Percentiles rank a stretch among this genome's conserved stretches.
Conservation (phyloP, 2,888 invertebrate genomes). For the Metopia argyrocephala region DNA sequence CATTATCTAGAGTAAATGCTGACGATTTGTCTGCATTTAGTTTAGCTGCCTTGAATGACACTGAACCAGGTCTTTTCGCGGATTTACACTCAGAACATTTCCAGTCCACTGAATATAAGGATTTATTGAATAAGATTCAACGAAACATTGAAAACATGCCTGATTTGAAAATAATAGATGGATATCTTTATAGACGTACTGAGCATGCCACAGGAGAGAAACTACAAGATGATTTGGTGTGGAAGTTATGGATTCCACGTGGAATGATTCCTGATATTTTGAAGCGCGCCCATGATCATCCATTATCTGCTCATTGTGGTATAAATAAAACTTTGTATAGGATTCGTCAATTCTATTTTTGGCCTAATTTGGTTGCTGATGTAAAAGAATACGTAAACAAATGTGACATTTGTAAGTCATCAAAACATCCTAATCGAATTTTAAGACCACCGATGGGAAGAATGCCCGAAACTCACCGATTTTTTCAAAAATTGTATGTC, state of each 20-base stretch:
- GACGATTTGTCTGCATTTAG: too few species aligned
- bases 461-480: constrained; percentile 19
- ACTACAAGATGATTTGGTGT: too few species aligned
- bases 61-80: constrained; percentile 16
- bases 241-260: constrained; percentile 49
- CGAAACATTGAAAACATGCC: constrained; percentile 15
- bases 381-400: too few species aligned
- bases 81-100: constrained; percentile 46
- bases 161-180: constrained; percentile 32
- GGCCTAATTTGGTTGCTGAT: too few species aligned
- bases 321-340: constrained; percentile 45
- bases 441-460: too few species aligned
- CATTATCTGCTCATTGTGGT: constrained; percentile 24
- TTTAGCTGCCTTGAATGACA: too few species aligned
- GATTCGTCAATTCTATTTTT: constrained; percentile 18
- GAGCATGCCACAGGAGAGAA: constrained; percentile 21
- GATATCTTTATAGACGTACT: constrained; percentile 22
- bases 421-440: too few species aligned
- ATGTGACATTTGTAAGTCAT: too few species aligned
- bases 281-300: constrained; percentile 30
- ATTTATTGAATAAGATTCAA: constrained; percentile 5
- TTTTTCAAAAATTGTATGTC: constrained; percentile 38
- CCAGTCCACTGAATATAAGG: constrained; percentile 1
- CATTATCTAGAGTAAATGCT: too few species aligned
- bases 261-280: not conserved